These are phyloP conservation scores for Zaprionus davidi DNA, from an alignment of 1,140 invertebrate species.

Conservation along the genomic window DNA sequence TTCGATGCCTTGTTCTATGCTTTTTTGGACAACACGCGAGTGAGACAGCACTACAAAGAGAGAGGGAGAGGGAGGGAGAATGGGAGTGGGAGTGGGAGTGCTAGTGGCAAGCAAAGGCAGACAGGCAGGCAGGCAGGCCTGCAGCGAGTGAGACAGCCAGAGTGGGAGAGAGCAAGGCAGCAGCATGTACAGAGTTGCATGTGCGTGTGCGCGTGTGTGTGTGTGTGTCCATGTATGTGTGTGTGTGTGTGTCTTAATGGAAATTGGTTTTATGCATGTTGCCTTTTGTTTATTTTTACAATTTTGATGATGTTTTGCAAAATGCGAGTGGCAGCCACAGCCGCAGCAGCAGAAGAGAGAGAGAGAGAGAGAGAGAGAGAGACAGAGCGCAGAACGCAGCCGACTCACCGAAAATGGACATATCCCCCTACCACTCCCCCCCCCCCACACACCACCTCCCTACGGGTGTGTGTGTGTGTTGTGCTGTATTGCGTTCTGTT, in stretches of 20 bases:
- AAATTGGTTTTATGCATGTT: conserved; percentile 83
- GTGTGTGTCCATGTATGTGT: conserved; percentile 27
- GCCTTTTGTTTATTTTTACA: conserved; percentile 83
- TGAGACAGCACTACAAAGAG: conserved; percentile 31
- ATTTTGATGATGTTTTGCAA: conserved; percentile 82
- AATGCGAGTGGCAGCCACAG: conserved; percentile 72
- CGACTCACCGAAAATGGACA: conserved; percentile 52
- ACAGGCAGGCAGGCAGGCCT: background rate
- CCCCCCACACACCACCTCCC: background rate
- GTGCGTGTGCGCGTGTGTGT: conserved; percentile 49
- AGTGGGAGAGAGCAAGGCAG: background rate
- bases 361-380: conserved; percentile 13
- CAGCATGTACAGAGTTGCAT: conserved; percentile 53
- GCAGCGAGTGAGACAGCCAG: conserved; percentile 13
- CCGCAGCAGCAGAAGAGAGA: conserved; percentile 36
- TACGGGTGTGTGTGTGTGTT: background rate
- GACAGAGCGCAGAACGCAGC: conserved; percentile 36
- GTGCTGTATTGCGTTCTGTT: conserved; percentile 25
- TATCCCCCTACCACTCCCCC: background rate
- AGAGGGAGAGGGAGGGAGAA: conserved; percentile 35
- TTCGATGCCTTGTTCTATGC: conserved; percentile 49
- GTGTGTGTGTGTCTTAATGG: conserved; percentile 64
- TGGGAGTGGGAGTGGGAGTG: conserved; percentile 16
- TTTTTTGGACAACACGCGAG: conserved; percentile 47
- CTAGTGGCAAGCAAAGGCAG: conserved; percentile 28